Percentiles rank a stretch among this genome's conserved stretches.
Evolutionary conservation across 2,888 invertebrate species (phyloP).

Genomic region (Aporophyla nigra): DNA sequence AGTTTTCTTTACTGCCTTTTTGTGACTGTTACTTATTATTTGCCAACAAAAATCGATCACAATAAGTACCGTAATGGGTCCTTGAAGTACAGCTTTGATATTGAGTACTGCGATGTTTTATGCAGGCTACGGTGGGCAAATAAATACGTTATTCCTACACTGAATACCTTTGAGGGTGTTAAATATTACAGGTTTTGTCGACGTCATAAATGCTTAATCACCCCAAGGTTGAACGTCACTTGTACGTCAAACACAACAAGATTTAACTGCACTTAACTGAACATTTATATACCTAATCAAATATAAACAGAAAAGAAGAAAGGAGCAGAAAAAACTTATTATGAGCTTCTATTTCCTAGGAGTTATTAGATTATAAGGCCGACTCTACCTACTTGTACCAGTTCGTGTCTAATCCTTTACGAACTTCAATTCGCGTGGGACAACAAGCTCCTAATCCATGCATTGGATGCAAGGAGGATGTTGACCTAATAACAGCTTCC

Average conservation of each 20-base stretch:
- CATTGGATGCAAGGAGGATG: conserved; percentile 70
- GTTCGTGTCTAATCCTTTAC: conserved; percentile 30
- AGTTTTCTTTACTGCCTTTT: conserved; percentile 23
- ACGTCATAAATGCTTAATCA: neutral
- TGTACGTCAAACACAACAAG: neutral
- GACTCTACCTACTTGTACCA: neutral
- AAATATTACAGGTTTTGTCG: neutral
- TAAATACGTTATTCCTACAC: neutral
- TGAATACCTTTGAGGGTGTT: neutral
- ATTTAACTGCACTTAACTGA: too few relatives aligned
- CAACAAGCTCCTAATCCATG: conserved; percentile 73
- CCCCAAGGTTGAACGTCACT: too few relatives aligned
- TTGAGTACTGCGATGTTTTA: conserved; percentile 25
- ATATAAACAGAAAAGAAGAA: too few relatives aligned
- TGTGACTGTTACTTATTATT: conserved; percentile 31
- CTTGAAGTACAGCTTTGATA: conserved; percentile 17
- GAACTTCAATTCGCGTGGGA: conserved; percentile 43
- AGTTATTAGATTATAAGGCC: neutral
- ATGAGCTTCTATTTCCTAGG: too few relatives aligned
- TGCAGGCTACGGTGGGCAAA: neutral
- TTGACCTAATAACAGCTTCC: conserved; percentile 75
- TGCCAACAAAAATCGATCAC: conserved; percentile 43
- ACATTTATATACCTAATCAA: too few relatives aligned
- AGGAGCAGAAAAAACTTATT: too few relatives aligned
- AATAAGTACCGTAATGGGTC: conserved; percentile 41